Evolutionary conservation across 2,797 vertebrate species (phyloP).

Genomic region (Lycodopsis pacificus): DNA sequence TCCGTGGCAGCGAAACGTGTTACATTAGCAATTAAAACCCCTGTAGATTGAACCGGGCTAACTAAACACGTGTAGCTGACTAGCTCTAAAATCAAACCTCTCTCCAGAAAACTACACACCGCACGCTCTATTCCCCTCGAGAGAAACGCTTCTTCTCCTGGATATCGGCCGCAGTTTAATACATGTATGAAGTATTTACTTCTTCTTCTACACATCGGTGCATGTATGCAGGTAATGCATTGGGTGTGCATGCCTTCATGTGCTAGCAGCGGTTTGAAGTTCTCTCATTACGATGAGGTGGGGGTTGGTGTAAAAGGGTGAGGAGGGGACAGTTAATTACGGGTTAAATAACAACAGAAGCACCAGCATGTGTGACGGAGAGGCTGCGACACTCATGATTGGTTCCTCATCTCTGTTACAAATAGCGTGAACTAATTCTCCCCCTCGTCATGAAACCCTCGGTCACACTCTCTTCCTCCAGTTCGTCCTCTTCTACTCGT

Average conservation of each 20-base stretch:
- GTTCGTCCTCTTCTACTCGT: constrained; percentile 30
- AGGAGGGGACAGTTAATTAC: not conserved
- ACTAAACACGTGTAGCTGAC: no score
- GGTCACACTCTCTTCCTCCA: constrained; percentile 25
- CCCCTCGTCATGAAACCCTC: constrained; percentile 28
- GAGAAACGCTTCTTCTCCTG: no score
- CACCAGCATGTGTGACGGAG: constrained; percentile 1
- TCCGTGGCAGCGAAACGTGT: not conserved
- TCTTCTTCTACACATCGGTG: not conserved
- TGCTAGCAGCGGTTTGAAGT: not conserved
- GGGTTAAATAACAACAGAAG: constrained; percentile 21
- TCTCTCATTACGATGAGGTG: not conserved
- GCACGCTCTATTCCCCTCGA: no score
- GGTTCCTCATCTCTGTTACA: constrained; percentile 20
- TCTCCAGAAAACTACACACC: no score
- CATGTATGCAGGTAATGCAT: no score
- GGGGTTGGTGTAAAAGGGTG: not conserved
- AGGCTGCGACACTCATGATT: constrained; percentile 13
- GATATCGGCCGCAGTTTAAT: no score
- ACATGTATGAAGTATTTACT: not conserved
- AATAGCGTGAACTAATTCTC: constrained; percentile 36
- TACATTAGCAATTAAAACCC: no score
- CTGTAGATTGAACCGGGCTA: no score
- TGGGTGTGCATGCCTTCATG: not conserved
- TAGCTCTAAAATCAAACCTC: no score